phyloP scores from a whole-genome alignment of 2,797 vertebrate genomes.

The Typhlichthys subterraneus region DNA sequence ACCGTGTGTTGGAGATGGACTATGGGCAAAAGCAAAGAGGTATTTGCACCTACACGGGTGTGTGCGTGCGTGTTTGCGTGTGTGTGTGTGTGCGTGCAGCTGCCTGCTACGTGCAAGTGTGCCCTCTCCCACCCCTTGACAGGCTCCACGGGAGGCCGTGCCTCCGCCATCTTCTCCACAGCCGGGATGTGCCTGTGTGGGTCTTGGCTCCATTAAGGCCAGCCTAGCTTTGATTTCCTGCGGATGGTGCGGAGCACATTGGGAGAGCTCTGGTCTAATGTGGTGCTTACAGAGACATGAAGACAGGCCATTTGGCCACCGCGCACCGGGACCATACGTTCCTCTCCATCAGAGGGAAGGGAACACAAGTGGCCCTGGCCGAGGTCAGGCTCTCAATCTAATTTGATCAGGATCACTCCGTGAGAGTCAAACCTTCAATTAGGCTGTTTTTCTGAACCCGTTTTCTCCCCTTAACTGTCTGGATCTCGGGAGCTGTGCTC shows the following conservation, averaged over 20 bases:
- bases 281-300: slow-evolving; percentile 53
- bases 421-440: too few relatives aligned
- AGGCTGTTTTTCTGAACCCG: too few relatives aligned
- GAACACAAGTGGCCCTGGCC: slow-evolving; percentile 5
- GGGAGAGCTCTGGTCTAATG: slow-evolving; percentile 69
- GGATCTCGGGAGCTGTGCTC: too few relatives aligned
- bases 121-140: slow-evolving; percentile 34
- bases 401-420: too few relatives aligned
- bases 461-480: too few relatives aligned
- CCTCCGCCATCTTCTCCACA: slow-evolving; percentile 51
- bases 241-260: slow-evolving; percentile 66
- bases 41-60: slow-evolving; percentile 22
- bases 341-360: slow-evolving; percentile 18
- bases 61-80: background rate
- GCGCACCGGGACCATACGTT: slow-evolving; percentile 67
- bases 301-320: slow-evolving; percentile 85
- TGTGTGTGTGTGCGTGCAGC: slow-evolving; percentile 5
- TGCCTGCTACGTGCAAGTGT: background rate
- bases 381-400: too few relatives aligned
- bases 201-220: slow-evolving; percentile 74
- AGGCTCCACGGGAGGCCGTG: slow-evolving; percentile 44
- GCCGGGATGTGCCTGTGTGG: slow-evolving; percentile 70
- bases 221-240: slow-evolving; percentile 76
- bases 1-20: slow-evolving; percentile 28
- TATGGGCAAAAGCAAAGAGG: slow-evolving; percentile 54